These are phyloP conservation scores for Centrocercus urophasianus DNA, from an alignment of 2,113 vertebrate genomes.

Conservation along the genomic window DNA sequence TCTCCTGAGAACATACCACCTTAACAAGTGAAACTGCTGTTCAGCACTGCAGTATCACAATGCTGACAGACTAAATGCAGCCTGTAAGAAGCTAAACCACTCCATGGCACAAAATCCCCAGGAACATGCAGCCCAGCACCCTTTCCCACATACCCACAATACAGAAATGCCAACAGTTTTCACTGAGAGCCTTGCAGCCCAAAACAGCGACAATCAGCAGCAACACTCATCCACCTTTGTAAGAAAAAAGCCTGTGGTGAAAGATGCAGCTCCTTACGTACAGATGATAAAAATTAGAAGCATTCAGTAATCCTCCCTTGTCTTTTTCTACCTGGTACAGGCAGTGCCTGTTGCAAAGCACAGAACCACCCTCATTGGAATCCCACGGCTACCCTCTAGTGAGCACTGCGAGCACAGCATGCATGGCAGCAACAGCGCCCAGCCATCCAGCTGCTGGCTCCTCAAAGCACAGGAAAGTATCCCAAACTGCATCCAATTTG, in stretches of 20 bases:
- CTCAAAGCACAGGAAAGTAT: not conserved
- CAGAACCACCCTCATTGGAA: conserved; percentile 9
- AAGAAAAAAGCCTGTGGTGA: not conserved
- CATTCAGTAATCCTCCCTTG: not conserved
- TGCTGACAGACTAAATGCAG: not conserved
- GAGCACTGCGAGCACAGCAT: conserved; percentile 59
- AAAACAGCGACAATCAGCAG: not conserved
- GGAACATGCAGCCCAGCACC: not conserved
- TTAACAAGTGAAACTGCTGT: not conserved
- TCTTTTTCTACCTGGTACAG: not conserved
- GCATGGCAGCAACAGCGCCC: not conserved
- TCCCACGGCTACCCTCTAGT: conserved; percentile 75
- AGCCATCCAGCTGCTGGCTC: not conserved
- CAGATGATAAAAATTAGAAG: not conserved
- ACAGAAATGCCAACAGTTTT: not conserved
- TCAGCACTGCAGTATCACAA: not conserved
- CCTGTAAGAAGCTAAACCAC: not conserved
- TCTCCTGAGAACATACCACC: not conserved
- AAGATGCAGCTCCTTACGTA: not conserved
- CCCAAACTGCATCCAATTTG: not conserved
- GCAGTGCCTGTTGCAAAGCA: not conserved
- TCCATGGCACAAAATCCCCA: not conserved
- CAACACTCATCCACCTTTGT: not conserved
- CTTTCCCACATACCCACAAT: not conserved
- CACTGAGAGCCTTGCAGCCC: not conserved